These are phyloP conservation scores for Monopis laevigella DNA, from an alignment of 2,888 invertebrate genomes.

Conservation along the genomic window DNA sequence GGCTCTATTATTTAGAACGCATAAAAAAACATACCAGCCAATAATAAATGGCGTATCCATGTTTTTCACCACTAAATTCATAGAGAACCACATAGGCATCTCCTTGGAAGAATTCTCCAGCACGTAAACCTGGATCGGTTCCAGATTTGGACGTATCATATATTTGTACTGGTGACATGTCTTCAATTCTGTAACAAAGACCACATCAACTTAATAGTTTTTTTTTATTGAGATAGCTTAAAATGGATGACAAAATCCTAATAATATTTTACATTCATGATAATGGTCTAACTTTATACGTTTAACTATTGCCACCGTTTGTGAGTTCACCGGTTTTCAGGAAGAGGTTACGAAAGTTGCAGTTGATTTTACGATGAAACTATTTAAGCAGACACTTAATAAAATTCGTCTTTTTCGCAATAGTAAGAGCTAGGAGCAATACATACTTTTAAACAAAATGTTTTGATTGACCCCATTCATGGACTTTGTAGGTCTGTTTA, in stretches of 20 bases:
- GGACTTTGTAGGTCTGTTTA: too few relatives aligned
- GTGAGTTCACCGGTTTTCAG: neutral
- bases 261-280: too few relatives aligned
- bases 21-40: constrained; percentile 69
- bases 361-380: too few relatives aligned
- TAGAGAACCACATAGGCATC: constrained; percentile 70
- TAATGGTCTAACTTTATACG: neutral
- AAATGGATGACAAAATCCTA: too few relatives aligned
- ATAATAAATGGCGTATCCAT: constrained; percentile 62
- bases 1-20: too few relatives aligned
- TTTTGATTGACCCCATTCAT: too few relatives aligned
- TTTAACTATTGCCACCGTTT: neutral
- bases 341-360: neutral
- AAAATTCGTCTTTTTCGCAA: too few relatives aligned
- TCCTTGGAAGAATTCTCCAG: constrained; percentile 64
- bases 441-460: too few relatives aligned
- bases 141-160: constrained; percentile 20
- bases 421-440: too few relatives aligned
- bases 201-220: too few relatives aligned
- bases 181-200: constrained; percentile 43
- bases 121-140: constrained; percentile 27
- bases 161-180: constrained; percentile 52
- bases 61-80: constrained; percentile 41
- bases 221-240: too few relatives aligned
- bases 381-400: too few relatives aligned